phyloP scores from a whole-genome alignment of 2,797 vertebrate genomes.

The Sebastes hopkinsi region DNA sequence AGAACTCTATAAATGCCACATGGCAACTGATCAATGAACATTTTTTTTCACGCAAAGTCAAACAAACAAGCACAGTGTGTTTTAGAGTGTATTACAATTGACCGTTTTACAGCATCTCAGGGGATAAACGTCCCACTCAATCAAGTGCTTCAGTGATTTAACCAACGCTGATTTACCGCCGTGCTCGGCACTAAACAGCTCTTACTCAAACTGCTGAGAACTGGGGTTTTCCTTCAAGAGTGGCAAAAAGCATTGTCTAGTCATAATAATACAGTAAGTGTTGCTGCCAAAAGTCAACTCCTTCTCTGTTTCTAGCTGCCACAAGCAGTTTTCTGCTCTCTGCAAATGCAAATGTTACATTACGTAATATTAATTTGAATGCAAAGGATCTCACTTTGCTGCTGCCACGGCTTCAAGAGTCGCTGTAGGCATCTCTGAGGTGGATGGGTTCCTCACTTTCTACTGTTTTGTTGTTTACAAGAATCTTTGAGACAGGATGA shows the following conservation, averaged over 20 bases:
- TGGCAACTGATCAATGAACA: conserved; percentile 45
- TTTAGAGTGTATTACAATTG: not conserved
- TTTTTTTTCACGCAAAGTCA: not conserved
- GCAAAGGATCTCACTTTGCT: conserved; percentile 6
- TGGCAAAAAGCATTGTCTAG: not conserved
- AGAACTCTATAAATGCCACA: conserved; percentile 3
- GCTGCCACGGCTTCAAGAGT: not conserved
- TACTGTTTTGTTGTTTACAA: not conserved
- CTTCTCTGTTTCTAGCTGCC: not conserved
- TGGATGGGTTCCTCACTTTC: conserved; percentile 3
- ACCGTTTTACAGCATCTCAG: not conserved
- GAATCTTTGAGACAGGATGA: conserved; percentile 7
- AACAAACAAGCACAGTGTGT: conserved; percentile 17
- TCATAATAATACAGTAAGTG: not conserved
- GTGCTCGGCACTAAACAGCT: not conserved
- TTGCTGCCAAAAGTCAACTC: not conserved
- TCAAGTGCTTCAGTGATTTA: conserved; percentile 9
- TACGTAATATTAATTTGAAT: conserved; percentile 25
- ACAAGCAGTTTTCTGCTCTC: conserved; percentile 12
- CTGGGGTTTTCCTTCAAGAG: conserved; percentile 11
- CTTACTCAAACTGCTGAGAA: not conserved
- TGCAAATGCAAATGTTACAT: conserved; percentile 42
- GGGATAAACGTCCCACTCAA: not conserved
- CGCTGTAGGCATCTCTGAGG: not conserved
- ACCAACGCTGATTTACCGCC: conserved; percentile 10